These are phyloP conservation scores for Leuctra nigra DNA, from an alignment of 2,888 invertebrate genomes.

Conservation along the genomic window DNA sequence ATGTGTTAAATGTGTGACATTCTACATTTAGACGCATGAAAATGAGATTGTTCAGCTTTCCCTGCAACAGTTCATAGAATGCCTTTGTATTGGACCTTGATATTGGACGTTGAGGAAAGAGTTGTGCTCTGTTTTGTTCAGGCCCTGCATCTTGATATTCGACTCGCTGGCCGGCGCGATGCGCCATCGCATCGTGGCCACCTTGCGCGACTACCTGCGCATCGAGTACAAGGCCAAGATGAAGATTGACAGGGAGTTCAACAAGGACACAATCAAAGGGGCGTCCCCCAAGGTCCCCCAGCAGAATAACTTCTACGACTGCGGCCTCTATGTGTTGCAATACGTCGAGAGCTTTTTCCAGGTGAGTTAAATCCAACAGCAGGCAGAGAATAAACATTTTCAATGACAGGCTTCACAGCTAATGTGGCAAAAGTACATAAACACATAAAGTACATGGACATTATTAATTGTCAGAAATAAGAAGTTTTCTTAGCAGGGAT, in stretches of 20 bases:
- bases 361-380: slow-evolving; percentile 43
- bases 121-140: too few species aligned
- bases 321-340: slow-evolving; percentile 91
- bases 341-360: slow-evolving; percentile 95
- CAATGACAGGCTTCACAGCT: too few species aligned
- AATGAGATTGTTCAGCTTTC: too few species aligned
- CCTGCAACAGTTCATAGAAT: too few species aligned
- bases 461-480: too few species aligned
- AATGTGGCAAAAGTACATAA: too few species aligned
- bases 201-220: slow-evolving; percentile 83
- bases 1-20: too few species aligned
- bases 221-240: slow-evolving; percentile 76
- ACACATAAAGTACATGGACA: too few species aligned
- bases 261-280: slow-evolving; percentile 79
- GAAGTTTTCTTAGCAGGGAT: too few species aligned
- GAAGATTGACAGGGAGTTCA: slow-evolving; percentile 60
- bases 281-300: slow-evolving; percentile 91
- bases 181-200: slow-evolving; percentile 77
- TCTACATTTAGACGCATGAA: too few species aligned
- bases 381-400: background rate
- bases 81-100: too few species aligned
- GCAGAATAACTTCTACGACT: slow-evolving; percentile 95
- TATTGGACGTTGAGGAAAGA: too few species aligned
- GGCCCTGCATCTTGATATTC: slow-evolving; percentile 91
- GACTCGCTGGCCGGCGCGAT: slow-evolving; percentile 82